Evolutionary conservation across 2,113 vertebrate genomes (phyloP).

Genomic region (Chaetodon trifascialis): DNA sequence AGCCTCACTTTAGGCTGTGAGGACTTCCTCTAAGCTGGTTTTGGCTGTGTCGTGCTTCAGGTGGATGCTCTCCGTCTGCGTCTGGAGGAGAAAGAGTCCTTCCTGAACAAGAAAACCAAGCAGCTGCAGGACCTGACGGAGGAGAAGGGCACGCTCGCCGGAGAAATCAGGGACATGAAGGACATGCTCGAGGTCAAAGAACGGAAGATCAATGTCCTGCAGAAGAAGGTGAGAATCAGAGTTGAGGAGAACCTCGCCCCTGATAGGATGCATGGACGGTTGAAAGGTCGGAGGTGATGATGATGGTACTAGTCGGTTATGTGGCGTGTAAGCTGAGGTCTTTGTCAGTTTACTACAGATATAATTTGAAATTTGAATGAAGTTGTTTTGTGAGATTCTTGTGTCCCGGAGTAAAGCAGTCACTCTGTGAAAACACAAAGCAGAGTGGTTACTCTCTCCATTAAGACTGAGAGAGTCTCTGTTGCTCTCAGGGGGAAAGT

Average conservation of each 20-base stretch:
- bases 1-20: not conserved
- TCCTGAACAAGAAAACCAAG: constrained; percentile 99
- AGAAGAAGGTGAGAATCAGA: constrained; percentile 92
- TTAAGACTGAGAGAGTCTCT: constrained; percentile 54
- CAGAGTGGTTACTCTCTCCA: constrained; percentile 46
- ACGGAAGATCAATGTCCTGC: constrained; percentile 98
- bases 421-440: constrained; percentile 31
- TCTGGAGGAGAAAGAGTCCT: constrained; percentile 97
- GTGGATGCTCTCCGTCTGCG: constrained; percentile 97
- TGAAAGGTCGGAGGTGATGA: no score
- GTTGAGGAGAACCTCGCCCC: not conserved
- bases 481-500: constrained; percentile 57
- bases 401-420: constrained; percentile 42
- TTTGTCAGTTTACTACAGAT: not conserved
- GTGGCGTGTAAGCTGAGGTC: not conserved
- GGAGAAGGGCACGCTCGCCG: constrained; percentile 97
- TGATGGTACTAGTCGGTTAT: not conserved
- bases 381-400: constrained; percentile 7
- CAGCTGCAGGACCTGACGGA: constrained; percentile 99
- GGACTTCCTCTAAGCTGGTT: not conserved
- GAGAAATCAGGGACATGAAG: constrained; percentile 99
- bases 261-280: not conserved
- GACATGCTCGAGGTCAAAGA: constrained; percentile 99
- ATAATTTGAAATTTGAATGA: constrained; percentile 12
- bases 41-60: constrained; percentile 76